A percentile compares a stretch with the other conserved stretches of the same genome.
phyloP scores from a whole-genome alignment of 2,888 invertebrate species.

The Pandemis cinnamomeana region DNA sequence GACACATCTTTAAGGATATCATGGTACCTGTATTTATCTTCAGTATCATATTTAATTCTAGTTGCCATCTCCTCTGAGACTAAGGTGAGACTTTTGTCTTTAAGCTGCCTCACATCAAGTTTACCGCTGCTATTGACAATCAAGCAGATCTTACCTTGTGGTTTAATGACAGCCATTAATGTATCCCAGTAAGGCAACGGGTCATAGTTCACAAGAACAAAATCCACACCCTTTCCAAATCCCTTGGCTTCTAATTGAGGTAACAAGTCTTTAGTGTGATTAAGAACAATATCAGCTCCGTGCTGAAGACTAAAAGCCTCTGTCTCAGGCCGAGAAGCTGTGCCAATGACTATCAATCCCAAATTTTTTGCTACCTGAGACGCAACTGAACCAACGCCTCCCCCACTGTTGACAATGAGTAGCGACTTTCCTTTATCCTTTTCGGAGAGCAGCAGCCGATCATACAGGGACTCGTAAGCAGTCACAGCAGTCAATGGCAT shows the following conservation, averaged over 20 bases:
- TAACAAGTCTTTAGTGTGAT: slow-evolving; percentile 66
- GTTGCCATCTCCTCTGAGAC: slow-evolving; percentile 72
- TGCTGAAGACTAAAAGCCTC: slow-evolving; percentile 59
- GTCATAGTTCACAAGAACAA: slow-evolving; percentile 72
- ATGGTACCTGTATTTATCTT: slow-evolving; percentile 66
- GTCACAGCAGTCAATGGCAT: slow-evolving; percentile 73
- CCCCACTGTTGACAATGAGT: slow-evolving; percentile 74
- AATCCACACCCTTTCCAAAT: slow-evolving; percentile 68
- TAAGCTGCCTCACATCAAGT: slow-evolving; percentile 64
- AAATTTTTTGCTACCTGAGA: slow-evolving; percentile 69
- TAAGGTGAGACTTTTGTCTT: slow-evolving; percentile 74
- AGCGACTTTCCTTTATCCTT: slow-evolving; percentile 71
- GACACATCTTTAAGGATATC: slow-evolving; percentile 66
- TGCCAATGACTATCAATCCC: slow-evolving; percentile 74
- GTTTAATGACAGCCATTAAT: slow-evolving; percentile 67
- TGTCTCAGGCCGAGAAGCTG: slow-evolving; percentile 71
- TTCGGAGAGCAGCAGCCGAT: slow-evolving; percentile 66
- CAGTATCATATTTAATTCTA: slow-evolving; percentile 71
- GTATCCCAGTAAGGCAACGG: slow-evolving; percentile 76
- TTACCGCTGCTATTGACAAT: slow-evolving; percentile 71
- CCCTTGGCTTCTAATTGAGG: slow-evolving; percentile 67
- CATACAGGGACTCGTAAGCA: slow-evolving; percentile 70
- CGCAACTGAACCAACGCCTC: slow-evolving; percentile 75
- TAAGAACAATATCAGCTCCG: slow-evolving; percentile 69
- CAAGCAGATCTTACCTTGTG: slow-evolving; percentile 74